These are phyloP conservation scores for Rhyacophila brunnea DNA, from an alignment of 1,140 invertebrate species.

Conservation along the genomic window DNA sequence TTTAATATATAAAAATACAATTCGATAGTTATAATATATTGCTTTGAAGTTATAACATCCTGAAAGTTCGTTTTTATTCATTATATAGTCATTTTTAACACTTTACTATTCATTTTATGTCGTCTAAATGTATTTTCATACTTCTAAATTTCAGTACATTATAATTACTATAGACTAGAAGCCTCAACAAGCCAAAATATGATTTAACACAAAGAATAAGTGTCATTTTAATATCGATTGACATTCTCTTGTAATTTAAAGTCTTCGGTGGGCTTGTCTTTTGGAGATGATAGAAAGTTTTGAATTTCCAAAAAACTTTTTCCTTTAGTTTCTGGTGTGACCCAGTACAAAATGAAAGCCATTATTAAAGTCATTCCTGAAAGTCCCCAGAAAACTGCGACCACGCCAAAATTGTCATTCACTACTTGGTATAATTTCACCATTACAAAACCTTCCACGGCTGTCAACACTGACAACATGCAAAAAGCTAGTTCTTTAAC, in stretches of 20 bases:
- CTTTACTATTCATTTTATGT: too few species aligned
- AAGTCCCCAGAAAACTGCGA: conserved; percentile 28
- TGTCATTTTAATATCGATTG: too few species aligned
- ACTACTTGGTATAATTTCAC: conserved; percentile 31
- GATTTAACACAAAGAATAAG: too few species aligned
- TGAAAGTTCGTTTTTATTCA: too few species aligned
- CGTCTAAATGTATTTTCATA: too few species aligned
- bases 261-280: conserved; percentile 13
- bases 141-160: too few species aligned
- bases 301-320: conserved; percentile 33
- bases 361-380: conserved; percentile 23
- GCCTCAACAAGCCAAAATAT: too few species aligned
- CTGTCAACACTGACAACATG: conserved; percentile 18
- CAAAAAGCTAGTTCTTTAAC: conserved; percentile 32
- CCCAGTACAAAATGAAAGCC: conserved; percentile 13
- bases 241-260: conserved; percentile 18
- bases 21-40: too few species aligned
- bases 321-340: conserved; percentile 30
- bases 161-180: too few species aligned
- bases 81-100: too few species aligned
- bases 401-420: conserved; percentile 21
- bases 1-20: too few species aligned
- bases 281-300: conserved; percentile 12
- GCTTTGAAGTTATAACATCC: too few species aligned
- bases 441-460: conserved; percentile 30